phyloP scores from a whole-genome alignment of 2,888 invertebrate genomes.

The Acrobasis repandana region DNA sequence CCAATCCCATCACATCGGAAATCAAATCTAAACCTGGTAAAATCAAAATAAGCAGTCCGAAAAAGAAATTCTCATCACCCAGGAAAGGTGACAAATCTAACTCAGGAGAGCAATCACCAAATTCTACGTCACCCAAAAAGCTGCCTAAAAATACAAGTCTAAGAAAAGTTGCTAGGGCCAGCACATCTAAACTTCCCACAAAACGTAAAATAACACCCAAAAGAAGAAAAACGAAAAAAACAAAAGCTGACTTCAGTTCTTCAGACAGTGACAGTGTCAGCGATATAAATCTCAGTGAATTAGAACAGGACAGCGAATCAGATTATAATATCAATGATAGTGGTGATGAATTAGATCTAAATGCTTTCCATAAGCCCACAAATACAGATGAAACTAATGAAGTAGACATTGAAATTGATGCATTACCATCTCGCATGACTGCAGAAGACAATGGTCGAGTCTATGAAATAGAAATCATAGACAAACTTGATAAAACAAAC shows the following conservation, averaged over 20 bases:
- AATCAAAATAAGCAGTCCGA: slow-evolving; percentile 12
- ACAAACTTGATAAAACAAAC: slow-evolving; percentile 28
- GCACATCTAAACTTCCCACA: neutral
- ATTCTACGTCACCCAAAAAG: neutral
- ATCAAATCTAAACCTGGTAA: slow-evolving; percentile 24
- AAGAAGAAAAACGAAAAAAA: neutral
- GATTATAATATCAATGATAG: neutral
- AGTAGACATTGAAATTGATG: slow-evolving; percentile 34
- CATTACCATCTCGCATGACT: slow-evolving; percentile 37
- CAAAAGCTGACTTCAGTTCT: neutral
- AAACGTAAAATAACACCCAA: neutral
- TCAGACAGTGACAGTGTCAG: slow-evolving; percentile 7
- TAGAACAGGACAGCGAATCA: neutral
- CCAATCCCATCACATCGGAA: slow-evolving; percentile 6
- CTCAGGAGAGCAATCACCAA: neutral
- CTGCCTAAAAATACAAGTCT: neutral
- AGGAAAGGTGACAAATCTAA: neutral
- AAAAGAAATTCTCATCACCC: neutral
- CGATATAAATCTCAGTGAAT: neutral
- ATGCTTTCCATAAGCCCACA: neutral
- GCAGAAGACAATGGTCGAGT: slow-evolving; percentile 31
- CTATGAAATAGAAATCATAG: slow-evolving; percentile 47
- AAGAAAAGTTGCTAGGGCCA: neutral
- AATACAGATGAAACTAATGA: slow-evolving; percentile 10
- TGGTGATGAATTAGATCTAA: neutral